Evolutionary conservation across 2,113 vertebrate species (phyloP), one percentile per base, ranked within the genome.

Genomic region (Pongo pygmaeus): DNA sequence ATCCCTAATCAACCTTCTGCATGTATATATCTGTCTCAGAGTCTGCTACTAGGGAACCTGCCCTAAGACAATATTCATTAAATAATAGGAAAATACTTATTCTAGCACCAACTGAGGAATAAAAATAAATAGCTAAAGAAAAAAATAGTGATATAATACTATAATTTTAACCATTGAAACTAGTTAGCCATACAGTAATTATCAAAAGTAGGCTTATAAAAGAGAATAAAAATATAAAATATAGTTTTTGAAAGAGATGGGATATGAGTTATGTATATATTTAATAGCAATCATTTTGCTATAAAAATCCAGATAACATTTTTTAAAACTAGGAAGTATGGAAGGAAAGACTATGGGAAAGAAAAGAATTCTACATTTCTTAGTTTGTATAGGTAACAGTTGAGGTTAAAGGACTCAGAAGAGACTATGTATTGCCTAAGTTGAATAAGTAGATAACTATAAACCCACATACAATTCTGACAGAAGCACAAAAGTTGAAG

Each of bases 221-320:
- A 94, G 46, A 27, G 57, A 96, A 87, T 81, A 18, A 64, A 94
- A 79, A 87, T 22, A 64, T 40, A 61, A 87, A 86, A 87, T 59
- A 75, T n/a, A 43, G 80, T 43, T 78, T 96, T 67, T 92, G 35
- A 96, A 94, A 90, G 27, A 96, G 46, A 77, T 67, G 25, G 78
- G 3, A 67, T 90, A 69, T 50, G 79, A 87, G 38, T 87, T 67
- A 92, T 94, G 78, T 59, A 64, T 55, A 16, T 70, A 90, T 84
- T 87, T 84, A 91, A n/a, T 38, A 77, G 90, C 52, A 67, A 69
- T 70, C 22, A 6, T 22, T n/a, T 93, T 5, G 46, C 52, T 96
- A 35, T 64, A 70, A 95, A 89, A 69, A 86, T 80, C 75, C 22
- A 92, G 43, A 78, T 90, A 69, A 69, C 7, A 11, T 48, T 38